These are phyloP conservation scores for Drosophila formosana DNA, from an alignment of 2,888 invertebrate species.

Conservation along the genomic window DNA sequence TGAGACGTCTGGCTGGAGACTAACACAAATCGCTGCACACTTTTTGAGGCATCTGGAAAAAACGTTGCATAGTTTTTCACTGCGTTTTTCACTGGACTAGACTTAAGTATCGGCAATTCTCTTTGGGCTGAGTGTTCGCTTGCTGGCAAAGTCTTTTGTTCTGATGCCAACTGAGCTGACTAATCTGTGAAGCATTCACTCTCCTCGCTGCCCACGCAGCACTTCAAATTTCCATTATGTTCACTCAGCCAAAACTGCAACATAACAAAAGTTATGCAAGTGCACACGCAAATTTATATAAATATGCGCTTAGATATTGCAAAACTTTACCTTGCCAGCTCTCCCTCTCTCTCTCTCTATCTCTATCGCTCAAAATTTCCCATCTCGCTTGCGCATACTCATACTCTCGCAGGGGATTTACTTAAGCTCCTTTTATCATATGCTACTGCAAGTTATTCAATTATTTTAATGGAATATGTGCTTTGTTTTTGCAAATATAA, in stretches of 20 bases:
- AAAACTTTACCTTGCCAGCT: conserved; percentile 54
- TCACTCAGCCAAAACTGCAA: conserved; percentile 64
- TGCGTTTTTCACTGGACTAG: conserved; percentile 7
- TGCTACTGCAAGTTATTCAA: conserved; percentile 76
- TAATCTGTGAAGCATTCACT: conserved; percentile 64
- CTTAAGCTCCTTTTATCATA: conserved; percentile 68
- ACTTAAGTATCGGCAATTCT: conserved; percentile 52
- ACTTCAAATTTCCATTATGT: conserved; percentile 61
- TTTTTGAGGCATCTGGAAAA: conserved; percentile 26
- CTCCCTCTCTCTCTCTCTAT: neutral
- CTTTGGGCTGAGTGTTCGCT: conserved; percentile 36
- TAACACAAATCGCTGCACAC: conserved; percentile 38
- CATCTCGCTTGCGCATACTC: neutral
- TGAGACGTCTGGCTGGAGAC: conserved; percentile 41
- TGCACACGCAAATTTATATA: conserved; percentile 49
- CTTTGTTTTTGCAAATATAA: conserved; percentile 50
- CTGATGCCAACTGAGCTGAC: conserved; percentile 51
- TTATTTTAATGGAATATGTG: conserved; percentile 76
- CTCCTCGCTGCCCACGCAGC: conserved; percentile 15
- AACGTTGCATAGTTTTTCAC: conserved; percentile 31
- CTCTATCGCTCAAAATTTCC: conserved; percentile 5
- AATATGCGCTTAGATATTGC: conserved; percentile 63
- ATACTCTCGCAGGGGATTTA: conserved; percentile 55
- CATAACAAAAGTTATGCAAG: conserved; percentile 64
- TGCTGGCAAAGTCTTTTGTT: conserved; percentile 41